Conservation (phyloP, 2,113 vertebrate species). For the Alligator sinensis region DNA sequence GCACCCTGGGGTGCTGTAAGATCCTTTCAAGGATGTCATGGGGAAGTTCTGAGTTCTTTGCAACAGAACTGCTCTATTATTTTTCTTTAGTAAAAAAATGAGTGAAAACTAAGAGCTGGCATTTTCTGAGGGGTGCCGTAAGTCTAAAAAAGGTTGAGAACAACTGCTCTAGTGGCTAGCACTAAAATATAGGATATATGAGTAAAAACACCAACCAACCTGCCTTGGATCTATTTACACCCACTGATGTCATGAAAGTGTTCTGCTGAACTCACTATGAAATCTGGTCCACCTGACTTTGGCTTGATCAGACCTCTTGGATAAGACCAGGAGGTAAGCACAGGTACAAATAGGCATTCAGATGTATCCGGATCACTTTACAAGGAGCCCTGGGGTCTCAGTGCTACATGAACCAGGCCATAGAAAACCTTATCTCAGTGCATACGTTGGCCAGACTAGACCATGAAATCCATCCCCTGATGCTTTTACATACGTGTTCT, state of each 20-base stretch:
- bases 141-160: too few species aligned
- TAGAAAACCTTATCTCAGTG: not conserved
- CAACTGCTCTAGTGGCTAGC: not conserved
- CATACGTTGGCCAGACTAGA: not conserved
- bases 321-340: not conserved
- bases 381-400: not conserved
- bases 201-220: not conserved
- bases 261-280: not conserved
- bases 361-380: not conserved
- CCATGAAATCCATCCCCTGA: not conserved
- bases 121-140: too few species aligned
- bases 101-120: too few species aligned
- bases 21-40: too few species aligned
- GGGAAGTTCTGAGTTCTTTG: too few species aligned
- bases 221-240: not conserved
- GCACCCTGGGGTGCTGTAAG: too few species aligned
- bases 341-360: not conserved
- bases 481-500: accelerated
- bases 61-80: too few species aligned
- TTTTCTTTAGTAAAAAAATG: too few species aligned
- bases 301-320: not conserved
- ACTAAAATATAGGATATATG: not conserved
- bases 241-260: not conserved
- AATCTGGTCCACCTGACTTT: not conserved
- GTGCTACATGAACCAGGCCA: not conserved